phyloP scores from a whole-genome alignment of 2,797 vertebrate species.

The Enteromius radiatus region DNA sequence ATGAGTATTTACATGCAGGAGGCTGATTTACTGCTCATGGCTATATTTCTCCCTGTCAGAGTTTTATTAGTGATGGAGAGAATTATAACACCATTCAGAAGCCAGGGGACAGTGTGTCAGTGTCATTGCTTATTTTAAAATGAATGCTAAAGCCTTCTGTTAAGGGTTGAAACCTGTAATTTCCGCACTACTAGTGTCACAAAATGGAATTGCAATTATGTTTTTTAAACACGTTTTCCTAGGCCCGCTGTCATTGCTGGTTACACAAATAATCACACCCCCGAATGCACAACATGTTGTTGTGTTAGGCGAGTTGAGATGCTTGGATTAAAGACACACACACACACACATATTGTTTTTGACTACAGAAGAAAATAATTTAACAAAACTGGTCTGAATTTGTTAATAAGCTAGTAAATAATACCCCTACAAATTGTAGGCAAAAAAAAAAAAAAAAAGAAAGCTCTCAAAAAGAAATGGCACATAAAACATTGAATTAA shows the following conservation, averaged over 20 bases:
- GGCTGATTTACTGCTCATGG: constrained; percentile 27
- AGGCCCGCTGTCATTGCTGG: neutral
- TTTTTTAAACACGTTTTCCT: neutral
- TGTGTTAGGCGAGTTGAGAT: neutral
- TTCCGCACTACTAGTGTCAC: neutral
- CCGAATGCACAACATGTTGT: neutral
- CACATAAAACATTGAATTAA: too few relatives aligned
- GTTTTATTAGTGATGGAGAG: constrained; percentile 45
- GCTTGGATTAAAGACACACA: neutral
- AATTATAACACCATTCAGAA: constrained; percentile 26
- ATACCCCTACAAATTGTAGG: neutral
- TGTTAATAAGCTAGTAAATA: neutral
- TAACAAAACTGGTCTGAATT: neutral
- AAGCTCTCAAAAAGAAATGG: neutral
- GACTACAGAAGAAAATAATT: neutral
- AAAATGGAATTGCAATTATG: neutral
- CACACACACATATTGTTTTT: too few relatives aligned
- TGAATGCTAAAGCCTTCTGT: neutral
- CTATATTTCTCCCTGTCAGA: constrained; percentile 36
- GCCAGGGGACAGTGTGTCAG: constrained; percentile 50
- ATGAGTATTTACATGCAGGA: constrained; percentile 3
- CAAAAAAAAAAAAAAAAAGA: neutral
- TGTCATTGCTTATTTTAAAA: constrained; percentile 10
- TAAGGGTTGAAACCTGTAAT: neutral
- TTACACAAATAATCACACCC: neutral